Evolutionary conservation across 1,140 invertebrate species (phyloP), one percentile per base, ranked within the genome.

Genomic region (Psix sp.): DNA sequence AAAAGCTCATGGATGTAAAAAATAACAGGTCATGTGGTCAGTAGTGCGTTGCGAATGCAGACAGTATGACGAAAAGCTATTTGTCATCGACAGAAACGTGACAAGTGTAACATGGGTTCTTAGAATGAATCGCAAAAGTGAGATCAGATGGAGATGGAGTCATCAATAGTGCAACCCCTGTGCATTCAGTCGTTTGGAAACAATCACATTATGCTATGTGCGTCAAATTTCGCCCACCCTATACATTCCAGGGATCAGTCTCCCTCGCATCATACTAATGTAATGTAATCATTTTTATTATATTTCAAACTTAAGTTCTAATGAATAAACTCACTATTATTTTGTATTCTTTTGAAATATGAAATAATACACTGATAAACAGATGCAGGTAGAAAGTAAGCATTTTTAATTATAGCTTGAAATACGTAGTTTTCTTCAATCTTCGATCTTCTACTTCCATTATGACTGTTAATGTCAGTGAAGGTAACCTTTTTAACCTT

Each of bases 171-270:
- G 26, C 74, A 56, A 68, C 78, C 76, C 72, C 72, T 74, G 57
- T 60, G 49, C 51, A 76, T 45, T 62, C 77, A 78, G 74, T 82
- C 80, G 78, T 60, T 81, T 67, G 85, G 83, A 87, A 87, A 87
- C 85, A 87, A 87, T 87, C 84, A 87, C 84, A 87, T 87, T 87
- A 87, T 68, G 79, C 70, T 48, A 76, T 48, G 73, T 73, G 78
- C 77, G 77, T 79, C 77, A 66, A 80, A 68, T 72, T 70, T 73
- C 66, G 66, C 17, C 65, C 18, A 59, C 54, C 52, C 65, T 13
- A 24, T 21, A 45, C 57, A 59, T 46, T 66, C 48, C 66, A 14
- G 20, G 26, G 42, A 48, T 35, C 29, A 38, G 24, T 36, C 48
- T 48, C 63, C 75, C 65, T 49, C 65, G 5, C 52, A 46, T 13